These are phyloP conservation scores for Caenorhabditis latens DNA, from an alignment of 1,140 invertebrate species.

Conservation along the genomic window DNA sequence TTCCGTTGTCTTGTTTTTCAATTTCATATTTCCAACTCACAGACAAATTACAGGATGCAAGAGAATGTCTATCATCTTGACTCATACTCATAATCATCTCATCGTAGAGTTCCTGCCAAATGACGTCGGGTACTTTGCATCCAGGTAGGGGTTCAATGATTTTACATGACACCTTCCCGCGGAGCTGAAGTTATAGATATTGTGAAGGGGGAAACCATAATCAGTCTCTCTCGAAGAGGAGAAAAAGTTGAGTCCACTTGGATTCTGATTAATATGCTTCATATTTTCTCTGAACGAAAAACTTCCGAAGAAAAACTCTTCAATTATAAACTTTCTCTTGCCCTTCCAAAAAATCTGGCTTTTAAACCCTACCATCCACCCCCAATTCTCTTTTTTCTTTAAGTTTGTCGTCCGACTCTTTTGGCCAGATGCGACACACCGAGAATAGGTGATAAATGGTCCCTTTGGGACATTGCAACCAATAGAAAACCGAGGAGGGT, in stretches of 20 bases:
- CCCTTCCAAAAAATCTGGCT: not conserved
- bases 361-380: not conserved
- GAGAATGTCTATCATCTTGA: slow-evolving; percentile 59
- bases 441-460: slow-evolving; percentile 57
- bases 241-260: too few species aligned
- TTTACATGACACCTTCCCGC: slow-evolving; percentile 61
- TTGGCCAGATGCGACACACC: slow-evolving; percentile 21
- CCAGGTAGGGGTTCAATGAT: slow-evolving; percentile 67
- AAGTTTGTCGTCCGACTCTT: slow-evolving; percentile 31
- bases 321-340: not conserved
- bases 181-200: slow-evolving; percentile 57
- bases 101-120: slow-evolving; percentile 69
- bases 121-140: slow-evolving; percentile 68
- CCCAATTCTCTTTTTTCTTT: slow-evolving; percentile 19
- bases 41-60: slow-evolving; percentile 38
- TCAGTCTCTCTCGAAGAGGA: too few species aligned
- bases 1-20: not conserved
- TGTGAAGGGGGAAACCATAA: too few species aligned
- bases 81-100: slow-evolving; percentile 67
- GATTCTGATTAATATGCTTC: not conserved
- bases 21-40: not conserved
- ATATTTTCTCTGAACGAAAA: too few species aligned
- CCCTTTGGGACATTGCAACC: slow-evolving; percentile 20
- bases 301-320: too few species aligned
- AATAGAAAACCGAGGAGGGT: slow-evolving; percentile 37